Evolutionary conservation across 2,888 invertebrate genomes (phyloP).

Genomic region (Parnassius apollo): DNA sequence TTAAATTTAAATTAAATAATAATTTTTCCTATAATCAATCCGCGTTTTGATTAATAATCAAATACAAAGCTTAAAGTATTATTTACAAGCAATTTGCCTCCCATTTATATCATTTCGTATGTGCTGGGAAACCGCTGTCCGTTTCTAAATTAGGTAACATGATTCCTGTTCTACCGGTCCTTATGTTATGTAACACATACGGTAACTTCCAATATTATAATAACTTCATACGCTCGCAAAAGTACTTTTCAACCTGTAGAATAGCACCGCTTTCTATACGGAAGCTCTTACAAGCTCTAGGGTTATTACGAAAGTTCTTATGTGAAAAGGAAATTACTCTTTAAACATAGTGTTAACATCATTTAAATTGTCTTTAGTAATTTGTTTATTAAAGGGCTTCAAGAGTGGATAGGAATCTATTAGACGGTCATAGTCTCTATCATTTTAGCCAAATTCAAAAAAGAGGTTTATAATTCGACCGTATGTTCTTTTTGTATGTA

Average conservation of each 20-base stretch:
- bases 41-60: constrained; percentile 16
- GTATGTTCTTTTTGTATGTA: no score
- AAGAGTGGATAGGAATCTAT: no score
- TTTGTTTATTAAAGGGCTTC: no score
- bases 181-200: constrained; percentile 30
- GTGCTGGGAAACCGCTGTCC: constrained; percentile 14
- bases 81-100: constrained; percentile 19
- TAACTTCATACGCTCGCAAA: constrained; percentile 31
- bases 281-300: constrained; percentile 35
- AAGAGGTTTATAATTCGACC: no score
- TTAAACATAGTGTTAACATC: no score
- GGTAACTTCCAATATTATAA: constrained; percentile 31
- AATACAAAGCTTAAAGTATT: not conserved
- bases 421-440: no score
- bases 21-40: constrained; percentile 1
- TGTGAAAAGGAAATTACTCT: constrained; percentile 1
- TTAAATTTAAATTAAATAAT: not conserved
- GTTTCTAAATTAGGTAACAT: constrained; percentile 16
- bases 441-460: no score
- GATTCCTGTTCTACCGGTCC: constrained; percentile 26
- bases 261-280: constrained; percentile 44
- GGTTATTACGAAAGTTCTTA: constrained; percentile 13
- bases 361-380: no score
- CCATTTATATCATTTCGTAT: constrained; percentile 17
- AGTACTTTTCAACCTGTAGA: constrained; percentile 32